Base-by-base conservation (phyloP, 2,113 vertebrate species). In the Chaetodon auriga region DNA sequence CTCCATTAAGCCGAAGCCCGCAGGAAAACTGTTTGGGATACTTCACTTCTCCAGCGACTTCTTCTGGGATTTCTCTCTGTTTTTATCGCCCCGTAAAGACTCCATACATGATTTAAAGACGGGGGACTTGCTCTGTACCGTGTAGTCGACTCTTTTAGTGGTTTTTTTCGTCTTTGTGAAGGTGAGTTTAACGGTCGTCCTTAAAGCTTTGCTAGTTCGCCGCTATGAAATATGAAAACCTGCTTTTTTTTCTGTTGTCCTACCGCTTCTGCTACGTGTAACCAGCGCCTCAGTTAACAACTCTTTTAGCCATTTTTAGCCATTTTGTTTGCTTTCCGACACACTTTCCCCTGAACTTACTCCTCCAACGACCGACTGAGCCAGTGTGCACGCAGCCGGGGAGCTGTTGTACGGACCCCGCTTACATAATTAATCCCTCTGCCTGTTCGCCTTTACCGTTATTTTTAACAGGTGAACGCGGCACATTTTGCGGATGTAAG, bases 1-100 rank as follows among this genome's bases (percentile, higher is more conserved):
- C 95, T 96, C 95, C 95, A 96, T 96, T 96, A 95, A 90, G 87
- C 89, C 80, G 48, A 85, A 92, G 87, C 84, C 85, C 81, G 76
- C 75, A 23, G 93, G 93, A 92, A 94, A 94, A 94, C 91, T 90
- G 85, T 92, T 91, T 89, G 92, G 94, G 92, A 95, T 93, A 95
- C 93, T 95, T 93, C 90, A 90, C 92, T 94, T 88, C 88, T 89
- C 15, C 75, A 19, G 84, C 86, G 75, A 89, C 13, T 90, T 92
- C 79, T 87, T 60, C 78, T 63, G 68, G 83, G 87, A 83, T 90
- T 87, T 92, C 65, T 90, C 85, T 80, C 81, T 69, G 55, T 48
- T 87, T 89, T 57, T 63, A 60, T 36, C 25, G 7, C 13, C 55
- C 4, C 0, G 35, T 61, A 82, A 68, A 71, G 25, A 63, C 70